Conservation (phyloP, 2,888 invertebrate genomes). For the Ormyrus rosae region DNA sequence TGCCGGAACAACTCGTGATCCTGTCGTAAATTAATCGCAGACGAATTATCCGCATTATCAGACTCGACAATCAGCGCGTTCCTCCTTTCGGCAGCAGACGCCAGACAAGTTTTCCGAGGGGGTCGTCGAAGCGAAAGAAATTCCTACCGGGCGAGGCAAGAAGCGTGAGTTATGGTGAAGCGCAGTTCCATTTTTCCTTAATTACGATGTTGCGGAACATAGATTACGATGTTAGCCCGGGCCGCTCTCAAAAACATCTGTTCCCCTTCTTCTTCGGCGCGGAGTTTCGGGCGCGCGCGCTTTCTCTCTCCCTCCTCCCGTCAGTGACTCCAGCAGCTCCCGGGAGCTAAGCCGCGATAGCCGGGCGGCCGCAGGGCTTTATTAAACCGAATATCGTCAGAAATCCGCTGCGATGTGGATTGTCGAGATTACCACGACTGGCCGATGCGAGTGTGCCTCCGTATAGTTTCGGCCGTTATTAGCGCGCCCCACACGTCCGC, state of each 20-base stretch:
- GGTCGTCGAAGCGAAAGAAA: conserved; percentile 1
- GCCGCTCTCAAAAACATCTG: conserved; percentile 74
- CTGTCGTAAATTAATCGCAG: conserved; percentile 8
- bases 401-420: conserved; percentile 6
- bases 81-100: not conserved
- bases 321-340: no score
- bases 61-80: conserved; percentile 17
- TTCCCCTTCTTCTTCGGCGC: conserved; percentile 70
- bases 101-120: not conserved
- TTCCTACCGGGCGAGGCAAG: not conserved
- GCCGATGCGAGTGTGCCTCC: not conserved
- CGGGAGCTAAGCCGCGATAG: no score
- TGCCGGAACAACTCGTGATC: conserved; percentile 1
- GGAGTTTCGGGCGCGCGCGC: conserved; percentile 59
- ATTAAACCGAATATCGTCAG: conserved; percentile 52
- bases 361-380: conserved; percentile 54
- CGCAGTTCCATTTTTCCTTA: conserved; percentile 71
- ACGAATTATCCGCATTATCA: not conserved
- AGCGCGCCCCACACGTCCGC: conserved; percentile 29
- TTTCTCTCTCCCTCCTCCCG: not conserved
- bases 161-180: conserved; percentile 54
- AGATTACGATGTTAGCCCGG: conserved; percentile 73
- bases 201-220: conserved; percentile 75
- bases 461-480: not conserved
- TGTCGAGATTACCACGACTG: conserved; percentile 21